Conservation (phyloP, 2,888 invertebrate species). For the Ophion ellenae region DNA sequence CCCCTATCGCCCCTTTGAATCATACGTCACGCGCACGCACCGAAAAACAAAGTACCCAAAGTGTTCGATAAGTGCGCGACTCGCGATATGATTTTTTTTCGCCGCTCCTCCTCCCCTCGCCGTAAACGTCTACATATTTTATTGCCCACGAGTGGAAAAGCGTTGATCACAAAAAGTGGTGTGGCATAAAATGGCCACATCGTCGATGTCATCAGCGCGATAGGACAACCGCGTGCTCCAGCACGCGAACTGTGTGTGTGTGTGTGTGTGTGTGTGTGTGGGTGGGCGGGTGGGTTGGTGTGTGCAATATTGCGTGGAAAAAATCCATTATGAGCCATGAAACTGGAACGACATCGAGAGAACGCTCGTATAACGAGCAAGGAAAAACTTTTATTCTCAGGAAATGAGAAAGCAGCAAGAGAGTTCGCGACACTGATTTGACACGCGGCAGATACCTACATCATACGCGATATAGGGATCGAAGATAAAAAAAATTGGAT, state of each 20-base stretch:
- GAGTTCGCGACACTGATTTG: not conserved
- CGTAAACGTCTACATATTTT: slow-evolving; percentile 39
- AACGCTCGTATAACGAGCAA: slow-evolving; percentile 28
- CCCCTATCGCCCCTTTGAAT: slow-evolving; percentile 44
- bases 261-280: slow-evolving; percentile 23
- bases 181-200: slow-evolving; percentile 58
- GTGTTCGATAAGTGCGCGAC: slow-evolving; percentile 47
- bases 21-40: slow-evolving; percentile 31
- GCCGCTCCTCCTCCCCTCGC: not conserved
- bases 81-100: slow-evolving; percentile 24
- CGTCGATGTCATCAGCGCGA: slow-evolving; percentile 39
- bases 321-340: slow-evolving; percentile 57
- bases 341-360: slow-evolving; percentile 25
- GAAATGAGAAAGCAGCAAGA: slow-evolving; percentile 25
- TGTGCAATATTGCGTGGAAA: slow-evolving; percentile 57
- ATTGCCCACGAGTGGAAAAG: slow-evolving; percentile 50
- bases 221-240: slow-evolving; percentile 11
- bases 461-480: not conserved
- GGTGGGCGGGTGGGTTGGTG: not conserved
- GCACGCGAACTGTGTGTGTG: slow-evolving; percentile 2
- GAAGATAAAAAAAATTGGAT: slow-evolving; percentile 30
- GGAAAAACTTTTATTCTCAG: slow-evolving; percentile 41
- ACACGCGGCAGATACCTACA: slow-evolving; percentile 15
- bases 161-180: slow-evolving; percentile 40
- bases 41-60: slow-evolving; percentile 23